Conservation (phyloP, 2,888 invertebrate species). For the Drosophila sordidula region DNA sequence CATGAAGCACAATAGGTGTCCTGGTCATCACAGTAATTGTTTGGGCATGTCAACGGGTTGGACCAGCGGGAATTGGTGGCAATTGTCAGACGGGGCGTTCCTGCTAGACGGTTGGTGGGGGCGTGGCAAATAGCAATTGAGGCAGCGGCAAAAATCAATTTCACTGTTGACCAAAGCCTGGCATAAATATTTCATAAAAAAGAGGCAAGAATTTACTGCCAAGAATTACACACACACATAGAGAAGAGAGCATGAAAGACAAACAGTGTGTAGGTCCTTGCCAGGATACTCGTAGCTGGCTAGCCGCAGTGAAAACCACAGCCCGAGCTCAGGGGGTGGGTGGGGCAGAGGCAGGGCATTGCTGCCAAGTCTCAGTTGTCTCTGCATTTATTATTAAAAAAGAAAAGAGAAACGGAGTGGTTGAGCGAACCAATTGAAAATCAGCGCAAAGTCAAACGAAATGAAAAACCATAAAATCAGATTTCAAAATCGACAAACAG, state of each 20-base stretch:
- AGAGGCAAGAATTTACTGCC: constrained; percentile 23
- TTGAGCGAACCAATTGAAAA: constrained; percentile 64
- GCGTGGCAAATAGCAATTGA: constrained; percentile 30
- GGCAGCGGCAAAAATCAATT: constrained; percentile 68
- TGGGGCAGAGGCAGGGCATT: background rate
- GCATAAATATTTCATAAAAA: constrained; percentile 66
- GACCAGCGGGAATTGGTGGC: constrained; percentile 9
- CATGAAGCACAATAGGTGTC: background rate
- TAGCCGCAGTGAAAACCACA: constrained; percentile 14
- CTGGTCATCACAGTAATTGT: constrained; percentile 51
- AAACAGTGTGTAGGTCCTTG: constrained; percentile 58
- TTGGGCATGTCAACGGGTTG: constrained; percentile 38
- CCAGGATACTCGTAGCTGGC: constrained; percentile 20
- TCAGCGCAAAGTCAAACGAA: constrained; percentile 76
- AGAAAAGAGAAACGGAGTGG: constrained; percentile 16
- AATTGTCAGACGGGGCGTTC: constrained; percentile 29
- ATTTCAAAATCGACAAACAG: constrained; percentile 79
- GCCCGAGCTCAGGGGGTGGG: background rate
- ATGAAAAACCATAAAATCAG: constrained; percentile 80
- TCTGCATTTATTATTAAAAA: constrained; percentile 67
- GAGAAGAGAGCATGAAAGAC: constrained; percentile 51
- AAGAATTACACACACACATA: constrained; percentile 7
- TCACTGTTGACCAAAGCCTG: constrained; percentile 71
- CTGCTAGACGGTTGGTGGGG: constrained; percentile 6
- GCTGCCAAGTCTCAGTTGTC: constrained; percentile 31